phyloP scores from a whole-genome alignment of 2,888 invertebrate genomes.

The Hoplodrina ambigua region DNA sequence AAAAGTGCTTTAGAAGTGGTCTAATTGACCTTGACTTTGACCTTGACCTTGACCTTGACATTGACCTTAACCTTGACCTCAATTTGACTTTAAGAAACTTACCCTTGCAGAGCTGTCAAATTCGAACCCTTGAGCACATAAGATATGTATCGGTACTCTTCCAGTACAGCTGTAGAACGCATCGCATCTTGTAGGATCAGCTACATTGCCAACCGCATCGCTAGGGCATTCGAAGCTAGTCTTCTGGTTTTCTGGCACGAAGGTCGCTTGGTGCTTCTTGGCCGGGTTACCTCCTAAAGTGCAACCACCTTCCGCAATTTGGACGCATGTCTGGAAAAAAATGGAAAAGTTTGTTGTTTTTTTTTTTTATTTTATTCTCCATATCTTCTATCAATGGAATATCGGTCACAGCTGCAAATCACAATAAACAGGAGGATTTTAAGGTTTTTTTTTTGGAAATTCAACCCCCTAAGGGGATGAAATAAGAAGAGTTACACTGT shows the following conservation, averaged over 20 bases:
- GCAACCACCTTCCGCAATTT: slow-evolving; percentile 21
- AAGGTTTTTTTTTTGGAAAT: too few species aligned
- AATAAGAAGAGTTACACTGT: too few species aligned
- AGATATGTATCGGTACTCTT: slow-evolving; percentile 7
- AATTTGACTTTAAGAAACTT: slow-evolving; percentile 7
- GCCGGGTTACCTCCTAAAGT: not conserved
- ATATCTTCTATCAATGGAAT: too few species aligned
- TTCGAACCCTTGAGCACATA: slow-evolving; percentile 33
- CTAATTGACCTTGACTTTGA: too few species aligned
- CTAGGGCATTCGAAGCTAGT: slow-evolving; percentile 26
- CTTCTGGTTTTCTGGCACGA: not conserved
- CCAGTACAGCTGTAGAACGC: slow-evolving; percentile 44
- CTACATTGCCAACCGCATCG: slow-evolving; percentile 26
- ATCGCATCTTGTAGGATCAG: slow-evolving; percentile 46
- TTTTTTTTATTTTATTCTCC: too few species aligned
- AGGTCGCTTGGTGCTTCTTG: not conserved
- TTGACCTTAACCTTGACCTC: too few species aligned
- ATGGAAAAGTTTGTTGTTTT: not conserved
- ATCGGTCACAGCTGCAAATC: too few species aligned
- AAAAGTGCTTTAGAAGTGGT: too few species aligned
- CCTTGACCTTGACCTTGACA: too few species aligned
- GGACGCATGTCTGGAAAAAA: slow-evolving; percentile 4
- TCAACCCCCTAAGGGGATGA: too few species aligned
- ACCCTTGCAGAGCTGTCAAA: slow-evolving; percentile 24
- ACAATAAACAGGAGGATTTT: too few species aligned